Percentiles rank a stretch among this genome's conserved stretches.
phyloP scores from a whole-genome alignment of 2,113 vertebrate species.

The Pterophyllum scalare region DNA sequence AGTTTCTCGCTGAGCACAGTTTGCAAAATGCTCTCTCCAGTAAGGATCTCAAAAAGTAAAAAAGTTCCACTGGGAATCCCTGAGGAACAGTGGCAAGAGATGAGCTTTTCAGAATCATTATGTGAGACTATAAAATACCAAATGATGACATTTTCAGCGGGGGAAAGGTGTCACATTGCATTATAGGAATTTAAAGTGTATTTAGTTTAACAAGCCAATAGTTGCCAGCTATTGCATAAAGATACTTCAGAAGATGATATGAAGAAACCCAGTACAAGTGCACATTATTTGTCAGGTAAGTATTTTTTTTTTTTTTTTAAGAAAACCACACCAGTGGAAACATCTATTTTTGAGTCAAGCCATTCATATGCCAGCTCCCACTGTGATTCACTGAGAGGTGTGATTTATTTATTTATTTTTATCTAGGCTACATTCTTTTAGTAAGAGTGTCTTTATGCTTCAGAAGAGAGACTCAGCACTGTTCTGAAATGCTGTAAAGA shows the following conservation, averaged over 20 bases:
- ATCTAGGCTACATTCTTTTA: neutral
- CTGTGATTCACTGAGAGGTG: neutral
- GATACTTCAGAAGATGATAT: neutral
- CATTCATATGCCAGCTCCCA: neutral
- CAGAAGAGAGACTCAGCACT: conserved; percentile 1
- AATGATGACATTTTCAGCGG: neutral
- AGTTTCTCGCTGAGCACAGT: neutral
- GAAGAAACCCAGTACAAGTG: conserved; percentile 1
- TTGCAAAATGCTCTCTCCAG: neutral
- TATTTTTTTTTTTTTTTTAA: neutral
- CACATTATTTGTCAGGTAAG: neutral
- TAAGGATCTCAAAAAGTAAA: conserved; percentile 7
- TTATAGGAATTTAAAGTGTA: neutral
- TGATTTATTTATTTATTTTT: neutral
- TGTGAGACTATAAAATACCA: conserved; percentile 2
- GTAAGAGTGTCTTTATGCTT: neutral
- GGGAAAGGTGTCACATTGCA: neutral
- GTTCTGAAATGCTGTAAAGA: conserved; percentile 6
- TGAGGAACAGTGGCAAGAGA: neutral
- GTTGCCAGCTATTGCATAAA: neutral
- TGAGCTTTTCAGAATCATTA: neutral
- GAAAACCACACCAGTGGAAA: neutral
- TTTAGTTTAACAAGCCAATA: conserved; percentile 1
- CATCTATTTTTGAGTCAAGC: neutral
- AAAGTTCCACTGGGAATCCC: neutral